phyloP scores from a whole-genome alignment of 2,888 invertebrate genomes.

The Hesperia comma region DNA sequence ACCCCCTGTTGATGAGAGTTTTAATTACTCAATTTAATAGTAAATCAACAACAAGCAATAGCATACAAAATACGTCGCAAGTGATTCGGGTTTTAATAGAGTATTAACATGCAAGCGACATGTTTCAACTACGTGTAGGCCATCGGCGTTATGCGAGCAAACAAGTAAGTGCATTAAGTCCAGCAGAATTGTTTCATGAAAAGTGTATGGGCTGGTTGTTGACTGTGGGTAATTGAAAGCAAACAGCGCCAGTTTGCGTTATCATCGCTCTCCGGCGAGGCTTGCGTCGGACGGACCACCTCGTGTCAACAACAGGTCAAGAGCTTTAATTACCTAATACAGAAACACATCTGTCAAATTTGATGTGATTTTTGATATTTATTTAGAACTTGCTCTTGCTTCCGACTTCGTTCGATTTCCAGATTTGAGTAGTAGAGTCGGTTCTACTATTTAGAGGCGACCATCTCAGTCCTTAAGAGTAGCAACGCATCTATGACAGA shows the following conservation, averaged over 20 bases:
- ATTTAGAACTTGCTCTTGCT: too few species aligned
- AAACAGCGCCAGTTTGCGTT: constrained; percentile 73
- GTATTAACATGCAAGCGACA: constrained; percentile 34
- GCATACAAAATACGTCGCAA: constrained; percentile 8
- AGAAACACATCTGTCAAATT: not conserved
- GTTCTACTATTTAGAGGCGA: too few species aligned
- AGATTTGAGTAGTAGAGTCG: too few species aligned
- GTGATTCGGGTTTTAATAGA: constrained; percentile 27
- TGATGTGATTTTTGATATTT: too few species aligned
- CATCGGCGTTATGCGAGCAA: constrained; percentile 44
- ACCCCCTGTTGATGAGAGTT: too few species aligned
- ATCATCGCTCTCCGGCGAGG: constrained; percentile 53
- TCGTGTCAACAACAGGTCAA: constrained; percentile 28
- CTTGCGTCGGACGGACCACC: constrained; percentile 14
- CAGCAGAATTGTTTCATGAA: constrained; percentile 76
- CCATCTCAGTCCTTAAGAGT: too few species aligned
- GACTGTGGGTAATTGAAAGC: constrained; percentile 79
- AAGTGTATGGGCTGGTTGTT: constrained; percentile 73
- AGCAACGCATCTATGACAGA: too few species aligned
- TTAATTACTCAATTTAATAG: not conserved
- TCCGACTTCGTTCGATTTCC: too few species aligned
- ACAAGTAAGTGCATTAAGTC: constrained; percentile 64
- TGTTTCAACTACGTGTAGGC: constrained; percentile 16
- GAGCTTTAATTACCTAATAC: constrained; percentile 23
- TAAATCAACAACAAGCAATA: not conserved